Conservation (phyloP, 2,113 vertebrate species). For the Sciurus niger region DNA sequence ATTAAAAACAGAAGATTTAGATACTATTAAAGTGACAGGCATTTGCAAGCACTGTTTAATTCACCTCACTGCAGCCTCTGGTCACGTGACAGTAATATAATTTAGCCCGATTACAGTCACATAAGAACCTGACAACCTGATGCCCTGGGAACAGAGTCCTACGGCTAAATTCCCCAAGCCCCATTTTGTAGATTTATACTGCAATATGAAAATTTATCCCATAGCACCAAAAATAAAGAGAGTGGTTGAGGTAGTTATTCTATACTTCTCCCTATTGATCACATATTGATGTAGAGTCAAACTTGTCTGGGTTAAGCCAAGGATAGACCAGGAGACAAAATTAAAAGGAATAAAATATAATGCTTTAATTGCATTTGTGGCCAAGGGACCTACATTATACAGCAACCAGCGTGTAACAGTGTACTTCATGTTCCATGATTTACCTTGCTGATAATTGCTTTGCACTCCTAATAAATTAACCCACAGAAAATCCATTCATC, state of each 20-base stretch:
- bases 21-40: constrained; percentile 72
- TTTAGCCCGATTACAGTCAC: constrained; percentile 74
- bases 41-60: constrained; percentile 77
- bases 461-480: constrained; percentile 87
- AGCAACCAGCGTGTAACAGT: constrained; percentile 79
- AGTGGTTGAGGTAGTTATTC: constrained; percentile 36
- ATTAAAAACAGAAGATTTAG: constrained; percentile 79
- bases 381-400: constrained; percentile 81
- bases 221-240: constrained; percentile 64
- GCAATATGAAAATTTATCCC: constrained; percentile 15
- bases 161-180: constrained; percentile 24
- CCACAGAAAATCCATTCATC: constrained; percentile 85
- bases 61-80: constrained; percentile 67
- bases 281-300: constrained; percentile 75
- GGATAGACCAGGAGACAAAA: constrained; percentile 75
- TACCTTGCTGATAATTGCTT: constrained; percentile 89
- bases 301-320: constrained; percentile 75
- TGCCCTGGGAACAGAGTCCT: constrained; percentile 76
- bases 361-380: constrained; percentile 84
- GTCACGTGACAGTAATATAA: constrained; percentile 78
- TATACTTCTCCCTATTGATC: constrained; percentile 78
- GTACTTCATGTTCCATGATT: constrained; percentile 89
- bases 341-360: constrained; percentile 78
- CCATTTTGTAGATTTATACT: constrained; percentile 72
- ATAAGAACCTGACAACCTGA: constrained; percentile 70